These are phyloP conservation scores for Oscheius sp. DNA, from an alignment of 2,888 invertebrate species.

Conservation along the genomic window DNA sequence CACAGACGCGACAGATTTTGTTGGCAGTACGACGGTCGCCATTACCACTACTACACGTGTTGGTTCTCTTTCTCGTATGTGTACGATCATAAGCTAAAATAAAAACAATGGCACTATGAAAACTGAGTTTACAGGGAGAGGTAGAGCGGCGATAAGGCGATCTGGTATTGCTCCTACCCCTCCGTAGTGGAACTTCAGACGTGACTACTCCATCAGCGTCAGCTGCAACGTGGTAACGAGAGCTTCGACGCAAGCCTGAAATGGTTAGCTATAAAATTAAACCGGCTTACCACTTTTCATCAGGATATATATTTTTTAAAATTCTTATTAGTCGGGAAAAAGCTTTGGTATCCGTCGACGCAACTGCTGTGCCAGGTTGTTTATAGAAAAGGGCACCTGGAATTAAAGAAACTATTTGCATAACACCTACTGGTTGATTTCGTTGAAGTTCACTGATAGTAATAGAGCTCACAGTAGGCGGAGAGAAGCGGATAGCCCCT, in stretches of 20 bases:
- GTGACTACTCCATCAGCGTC: conserved; percentile 19
- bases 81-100: too few relatives aligned
- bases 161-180: background rate
- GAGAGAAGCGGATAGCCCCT: conserved; percentile 29
- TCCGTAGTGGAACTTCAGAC: conserved; percentile 14
- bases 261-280: background rate
- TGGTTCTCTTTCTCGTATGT: conserved; percentile 30
- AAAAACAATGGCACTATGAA: background rate
- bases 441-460: background rate
- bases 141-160: conserved; percentile 18
- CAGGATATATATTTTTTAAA: background rate
- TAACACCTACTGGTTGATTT: conserved; percentile 14
- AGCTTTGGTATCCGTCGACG: conserved; percentile 30
- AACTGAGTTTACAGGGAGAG: conserved; percentile 27
- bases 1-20: conserved; percentile 86
- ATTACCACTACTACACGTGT: conserved; percentile 42
- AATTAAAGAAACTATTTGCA: background rate
- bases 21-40: conserved; percentile 47
- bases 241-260: conserved; percentile 13
- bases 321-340: conserved; percentile 1
- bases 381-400: conserved; percentile 28
- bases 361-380: conserved; percentile 25
- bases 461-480: conserved; percentile 22
- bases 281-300: conserved; percentile 25
- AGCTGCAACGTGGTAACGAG: conserved; percentile 17